Percentiles rank a stretch among this genome's conserved stretches.
Evolutionary conservation across 2,888 invertebrate species (phyloP).

Genomic region (Trilocha varians): DNA sequence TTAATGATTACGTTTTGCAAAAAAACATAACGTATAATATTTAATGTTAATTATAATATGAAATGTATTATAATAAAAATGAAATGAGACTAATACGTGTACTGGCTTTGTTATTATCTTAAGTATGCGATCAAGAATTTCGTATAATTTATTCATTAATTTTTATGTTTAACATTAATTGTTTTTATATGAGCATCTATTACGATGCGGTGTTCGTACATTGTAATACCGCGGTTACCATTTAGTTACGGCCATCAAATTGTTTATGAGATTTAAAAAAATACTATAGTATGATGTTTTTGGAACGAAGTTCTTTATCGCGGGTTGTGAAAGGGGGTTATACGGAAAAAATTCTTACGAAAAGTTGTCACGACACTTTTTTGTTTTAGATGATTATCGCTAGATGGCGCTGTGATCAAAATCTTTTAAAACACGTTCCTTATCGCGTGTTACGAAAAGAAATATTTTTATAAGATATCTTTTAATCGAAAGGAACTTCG

Average conservation of each 20-base stretch:
- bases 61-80: not conserved
- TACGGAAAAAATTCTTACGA: no score
- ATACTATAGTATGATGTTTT: no score
- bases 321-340: no score
- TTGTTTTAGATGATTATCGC: no score
- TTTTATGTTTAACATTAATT: not conserved
- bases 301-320: no score
- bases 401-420: no score
- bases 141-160: not conserved
- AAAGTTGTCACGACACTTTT: no score
- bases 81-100: not conserved
- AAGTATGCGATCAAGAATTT: not conserved
- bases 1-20: conserved; percentile 3
- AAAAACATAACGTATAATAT: not conserved
- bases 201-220: not conserved
- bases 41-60: not conserved
- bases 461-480: no score
- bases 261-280: not conserved
- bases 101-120: not conserved
- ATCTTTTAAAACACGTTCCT: no score
- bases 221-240: not conserved
- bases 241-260: not conserved
- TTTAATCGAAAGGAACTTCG: no score
- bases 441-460: no score
- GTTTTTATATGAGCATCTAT: not conserved